Conservation (phyloP, 2,888 invertebrate genomes). For the Lacanobia wlatinum region DNA sequence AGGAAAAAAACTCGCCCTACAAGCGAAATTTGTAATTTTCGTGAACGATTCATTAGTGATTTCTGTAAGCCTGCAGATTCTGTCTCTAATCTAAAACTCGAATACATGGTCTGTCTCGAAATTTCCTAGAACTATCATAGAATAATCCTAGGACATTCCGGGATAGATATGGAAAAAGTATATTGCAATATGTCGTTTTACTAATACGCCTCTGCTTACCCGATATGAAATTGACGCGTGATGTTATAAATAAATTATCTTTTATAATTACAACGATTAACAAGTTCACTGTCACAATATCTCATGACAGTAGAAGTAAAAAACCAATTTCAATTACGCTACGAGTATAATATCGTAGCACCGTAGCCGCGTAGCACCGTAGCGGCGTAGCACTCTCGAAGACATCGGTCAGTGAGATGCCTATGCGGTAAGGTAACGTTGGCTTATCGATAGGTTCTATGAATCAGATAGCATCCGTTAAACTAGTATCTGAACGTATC, state of each 20-base stretch:
- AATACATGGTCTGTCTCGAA: too few species aligned
- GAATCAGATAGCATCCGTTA: too few species aligned
- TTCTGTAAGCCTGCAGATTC: too few species aligned
- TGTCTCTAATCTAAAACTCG: too few species aligned
- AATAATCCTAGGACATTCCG: too few species aligned
- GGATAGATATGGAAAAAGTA: too few species aligned
- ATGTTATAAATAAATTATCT: neutral
- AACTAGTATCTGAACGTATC: too few species aligned
- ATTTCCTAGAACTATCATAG: too few species aligned
- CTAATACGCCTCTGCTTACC: neutral
- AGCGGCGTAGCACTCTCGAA: conserved; percentile 41
- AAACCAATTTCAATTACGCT: conserved; percentile 17
- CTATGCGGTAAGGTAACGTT: neutral
- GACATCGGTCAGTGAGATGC: conserved; percentile 17
- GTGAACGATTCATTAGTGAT: too few species aligned
- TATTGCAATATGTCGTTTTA: neutral
- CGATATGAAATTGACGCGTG: neutral
- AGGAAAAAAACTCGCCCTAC: too few species aligned
- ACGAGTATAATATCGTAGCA: conserved; percentile 6
- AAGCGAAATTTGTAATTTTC: too few species aligned
- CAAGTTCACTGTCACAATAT: neutral
- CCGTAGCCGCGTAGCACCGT: conserved; percentile 15
- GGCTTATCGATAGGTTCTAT: too few species aligned
- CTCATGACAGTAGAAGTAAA: neutral
- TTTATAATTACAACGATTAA: neutral